Conservation (phyloP, 2,113 vertebrate genomes). For the Sceloporus tristichus region DNA sequence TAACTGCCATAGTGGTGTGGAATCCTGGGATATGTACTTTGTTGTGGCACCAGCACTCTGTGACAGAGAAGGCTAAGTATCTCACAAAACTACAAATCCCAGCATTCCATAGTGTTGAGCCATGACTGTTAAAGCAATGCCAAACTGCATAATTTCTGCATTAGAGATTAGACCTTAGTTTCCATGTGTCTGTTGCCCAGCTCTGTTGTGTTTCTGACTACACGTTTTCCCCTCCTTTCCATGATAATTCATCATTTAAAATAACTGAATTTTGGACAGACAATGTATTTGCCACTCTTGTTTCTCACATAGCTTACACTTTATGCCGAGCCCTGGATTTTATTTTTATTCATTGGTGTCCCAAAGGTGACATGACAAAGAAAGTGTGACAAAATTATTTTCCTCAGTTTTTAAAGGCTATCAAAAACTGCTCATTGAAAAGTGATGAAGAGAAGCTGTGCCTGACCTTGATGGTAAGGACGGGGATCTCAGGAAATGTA, state of each 20-base stretch:
- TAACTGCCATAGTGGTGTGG: too few species aligned
- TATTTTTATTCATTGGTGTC: not conserved
- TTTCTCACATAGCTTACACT: not conserved
- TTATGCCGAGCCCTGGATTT: not conserved
- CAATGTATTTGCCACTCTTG: not conserved
- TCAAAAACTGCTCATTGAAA: conserved; percentile 20
- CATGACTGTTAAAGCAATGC: too few species aligned
- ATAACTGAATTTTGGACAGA: not conserved
- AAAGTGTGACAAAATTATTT: conserved; percentile 22
- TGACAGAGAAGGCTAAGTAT: too few species aligned
- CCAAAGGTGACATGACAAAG: conserved; percentile 13
- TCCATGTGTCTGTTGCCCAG: not conserved
- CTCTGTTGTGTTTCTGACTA: not conserved
- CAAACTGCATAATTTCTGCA: too few species aligned
- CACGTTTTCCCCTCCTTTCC: not conserved
- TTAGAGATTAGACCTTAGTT: too few species aligned
- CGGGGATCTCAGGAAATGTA: not conserved
- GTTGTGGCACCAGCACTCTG: too few species aligned
- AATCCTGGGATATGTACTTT: too few species aligned
- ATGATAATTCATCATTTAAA: not conserved
- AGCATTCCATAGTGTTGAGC: too few species aligned
- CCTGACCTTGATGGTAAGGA: conserved; percentile 11
- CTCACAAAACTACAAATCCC: too few species aligned
- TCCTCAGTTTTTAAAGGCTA: not conserved
- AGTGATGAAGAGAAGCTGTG: not conserved